These are phyloP conservation scores for Nomada goodeniana DNA, from an alignment of 2,888 invertebrate genomes.

Conservation along the genomic window DNA sequence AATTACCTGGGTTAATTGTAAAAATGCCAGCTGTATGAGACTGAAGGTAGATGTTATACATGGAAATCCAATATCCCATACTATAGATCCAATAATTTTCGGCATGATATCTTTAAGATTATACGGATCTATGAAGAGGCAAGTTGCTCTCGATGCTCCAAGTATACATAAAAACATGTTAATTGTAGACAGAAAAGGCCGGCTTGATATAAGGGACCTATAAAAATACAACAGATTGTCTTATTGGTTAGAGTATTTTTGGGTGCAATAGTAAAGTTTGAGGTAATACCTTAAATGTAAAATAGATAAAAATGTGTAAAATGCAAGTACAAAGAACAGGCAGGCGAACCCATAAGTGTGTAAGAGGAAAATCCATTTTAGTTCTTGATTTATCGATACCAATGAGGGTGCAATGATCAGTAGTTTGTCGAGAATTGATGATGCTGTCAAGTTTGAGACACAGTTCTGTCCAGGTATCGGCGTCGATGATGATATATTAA, in stretches of 20 bases:
- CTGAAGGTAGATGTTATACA: constrained; percentile 86
- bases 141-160: constrained; percentile 85
- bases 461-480: constrained; percentile 74
- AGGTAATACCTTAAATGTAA: constrained; percentile 85
- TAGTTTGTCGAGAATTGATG: constrained; percentile 73
- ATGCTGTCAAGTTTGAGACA: constrained; percentile 71
- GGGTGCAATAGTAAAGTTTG: background rate
- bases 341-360: constrained; percentile 86
- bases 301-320: constrained; percentile 86
- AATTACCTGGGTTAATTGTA: constrained; percentile 85
- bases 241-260: background rate
- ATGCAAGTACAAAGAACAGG: constrained; percentile 86
- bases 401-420: constrained; percentile 79
- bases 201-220: constrained; percentile 85
- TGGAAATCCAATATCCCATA: constrained; percentile 87
- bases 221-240: constrained; percentile 45
- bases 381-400: constrained; percentile 82
- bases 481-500: constrained; percentile 71
- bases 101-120: constrained; percentile 86
- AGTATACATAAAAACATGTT: constrained; percentile 86
- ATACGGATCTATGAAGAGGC: constrained; percentile 87
- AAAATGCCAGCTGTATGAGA: constrained; percentile 86
- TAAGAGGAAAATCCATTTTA: constrained; percentile 85
- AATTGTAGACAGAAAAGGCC: constrained; percentile 86
- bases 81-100: constrained; percentile 84